Evolutionary conservation across 2,888 invertebrate species (phyloP), one percentile per base, ranked within the genome.

Genomic region (Hydriomena furcata): DNA sequence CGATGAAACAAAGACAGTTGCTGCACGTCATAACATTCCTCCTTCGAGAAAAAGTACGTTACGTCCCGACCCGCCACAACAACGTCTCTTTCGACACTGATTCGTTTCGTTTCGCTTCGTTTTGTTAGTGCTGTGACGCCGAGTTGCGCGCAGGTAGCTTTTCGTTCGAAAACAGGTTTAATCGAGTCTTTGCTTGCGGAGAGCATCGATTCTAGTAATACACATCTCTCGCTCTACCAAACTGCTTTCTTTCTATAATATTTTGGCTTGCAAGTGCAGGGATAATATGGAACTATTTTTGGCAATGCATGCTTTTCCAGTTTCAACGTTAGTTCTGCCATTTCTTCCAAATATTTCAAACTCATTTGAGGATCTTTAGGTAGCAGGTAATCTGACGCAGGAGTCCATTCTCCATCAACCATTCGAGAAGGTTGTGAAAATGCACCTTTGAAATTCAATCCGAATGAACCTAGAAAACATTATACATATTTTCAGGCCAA

Each of bases 361-460:
- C 73, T 82, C 47, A 90, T 72, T 50, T 82, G 65, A 5, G 75
- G 66, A 65, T 88, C 87, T 64, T 66, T 80, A 1, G 90, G 88
- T 47, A 75, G 20, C 44, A 79, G 58, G 63, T 66, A 89, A 53
- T 81, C 66, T 25, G 45, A 62, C 7, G 84, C 87, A 12, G 92
- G 91, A 44, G 56, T 61, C 92, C 92, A 92, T 56, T 65, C 60
- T 12, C 80, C 83, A 42, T 84, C 65, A 30, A 79, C 63, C 25
- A 88, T 74, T 40, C 75, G 79, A 71, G 82, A 87, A 4, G 93
- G 93, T 71, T 93, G 93, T 0, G 93, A 93, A 77, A 93, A 92
- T 34, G 83, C 73, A 5, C 93, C 82, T 32, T 90, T 78, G 51
- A 88, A 79, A 1, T 84, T 79, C 55, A 93, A 82, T 38, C 91